A percentile compares a stretch with the other conserved stretches of the same genome.
Evolutionary conservation across 2,113 vertebrate species (phyloP).

Genomic region (Condylura cristata): DNA sequence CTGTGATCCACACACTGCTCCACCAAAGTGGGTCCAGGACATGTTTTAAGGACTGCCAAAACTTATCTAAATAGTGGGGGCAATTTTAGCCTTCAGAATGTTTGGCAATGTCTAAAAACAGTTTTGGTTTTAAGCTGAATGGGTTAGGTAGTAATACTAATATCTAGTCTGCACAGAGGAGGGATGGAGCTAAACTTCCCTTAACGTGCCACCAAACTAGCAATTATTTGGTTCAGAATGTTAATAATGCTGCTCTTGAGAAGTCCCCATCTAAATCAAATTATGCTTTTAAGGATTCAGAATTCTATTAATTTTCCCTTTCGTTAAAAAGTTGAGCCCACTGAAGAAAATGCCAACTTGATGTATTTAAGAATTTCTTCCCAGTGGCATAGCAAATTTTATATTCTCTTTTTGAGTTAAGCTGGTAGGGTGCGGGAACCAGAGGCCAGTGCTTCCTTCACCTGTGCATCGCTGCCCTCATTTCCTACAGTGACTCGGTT

Average conservation of each 20-base stretch:
- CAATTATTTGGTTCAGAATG: not conserved
- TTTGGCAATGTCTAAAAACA: not conserved
- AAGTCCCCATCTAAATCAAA: not conserved
- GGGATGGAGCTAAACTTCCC: too few species aligned
- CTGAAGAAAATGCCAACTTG: not conserved
- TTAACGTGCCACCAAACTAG: too few species aligned
- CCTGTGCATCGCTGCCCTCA: rapidly evolving
- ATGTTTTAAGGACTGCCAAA: not conserved
- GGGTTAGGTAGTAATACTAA: not conserved
- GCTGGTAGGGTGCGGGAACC: too few species aligned
- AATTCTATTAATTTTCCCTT: not conserved
- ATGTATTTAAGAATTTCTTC: not conserved
- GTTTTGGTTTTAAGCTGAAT: not conserved
- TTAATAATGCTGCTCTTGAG: not conserved
- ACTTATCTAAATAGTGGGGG: not conserved
- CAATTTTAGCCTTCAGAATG: not conserved
- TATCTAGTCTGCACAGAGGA: too few species aligned
- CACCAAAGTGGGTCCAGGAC: too few species aligned
- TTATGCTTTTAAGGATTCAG: not conserved
- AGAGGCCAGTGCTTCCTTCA: too few species aligned
- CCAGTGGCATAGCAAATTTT: not conserved
- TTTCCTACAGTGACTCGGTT: not conserved
- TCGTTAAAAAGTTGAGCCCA: not conserved
- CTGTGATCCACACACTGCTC: too few species aligned
- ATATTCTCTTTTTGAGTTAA: not conserved